Conservation (phyloP, 1,140 invertebrate genomes). For the Eciton burchellii region DNA sequence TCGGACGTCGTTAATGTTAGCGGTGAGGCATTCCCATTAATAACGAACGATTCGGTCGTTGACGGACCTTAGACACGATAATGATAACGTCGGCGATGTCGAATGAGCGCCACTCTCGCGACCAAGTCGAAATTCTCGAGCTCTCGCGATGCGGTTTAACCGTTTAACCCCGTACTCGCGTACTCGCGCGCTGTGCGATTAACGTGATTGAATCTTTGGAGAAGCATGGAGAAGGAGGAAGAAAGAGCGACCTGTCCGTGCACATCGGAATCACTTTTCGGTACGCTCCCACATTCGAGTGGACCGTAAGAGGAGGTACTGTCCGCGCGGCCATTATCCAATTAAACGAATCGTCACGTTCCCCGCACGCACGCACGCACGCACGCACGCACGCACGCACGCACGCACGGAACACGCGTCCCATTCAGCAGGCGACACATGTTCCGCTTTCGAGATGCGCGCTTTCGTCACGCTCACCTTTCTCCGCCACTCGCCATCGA, state of each 20-base stretch:
- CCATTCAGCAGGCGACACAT: slow-evolving; percentile 24
- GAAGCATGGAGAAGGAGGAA: background rate
- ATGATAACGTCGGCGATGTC: background rate
- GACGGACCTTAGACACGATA: background rate
- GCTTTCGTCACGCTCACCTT: slow-evolving; percentile 56
- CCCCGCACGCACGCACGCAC: slow-evolving; percentile 14
- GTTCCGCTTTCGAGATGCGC: slow-evolving; percentile 52
- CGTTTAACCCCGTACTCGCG: too few relatives aligned
- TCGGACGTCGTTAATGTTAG: slow-evolving; percentile 25
- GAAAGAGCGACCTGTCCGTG: background rate
- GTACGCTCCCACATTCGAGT: background rate
- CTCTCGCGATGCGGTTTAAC: too few relatives aligned
- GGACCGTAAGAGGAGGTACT: background rate
- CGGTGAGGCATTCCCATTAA: slow-evolving; percentile 5
- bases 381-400: too few relatives aligned
- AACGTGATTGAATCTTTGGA: too few relatives aligned
- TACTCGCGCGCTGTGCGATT: too few relatives aligned
- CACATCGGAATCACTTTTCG: background rate
- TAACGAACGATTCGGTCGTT: slow-evolving; percentile 16
- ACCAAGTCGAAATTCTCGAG: background rate
- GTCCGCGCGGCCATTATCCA: slow-evolving; percentile 14
- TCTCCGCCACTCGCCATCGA: slow-evolving; percentile 56
- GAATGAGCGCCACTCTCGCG: background rate
- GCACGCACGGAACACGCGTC: slow-evolving; percentile 30
- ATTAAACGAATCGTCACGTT: slow-evolving; percentile 33